Conservation (phyloP, 2,797 vertebrate genomes). For the Onychomys torridus region DNA sequence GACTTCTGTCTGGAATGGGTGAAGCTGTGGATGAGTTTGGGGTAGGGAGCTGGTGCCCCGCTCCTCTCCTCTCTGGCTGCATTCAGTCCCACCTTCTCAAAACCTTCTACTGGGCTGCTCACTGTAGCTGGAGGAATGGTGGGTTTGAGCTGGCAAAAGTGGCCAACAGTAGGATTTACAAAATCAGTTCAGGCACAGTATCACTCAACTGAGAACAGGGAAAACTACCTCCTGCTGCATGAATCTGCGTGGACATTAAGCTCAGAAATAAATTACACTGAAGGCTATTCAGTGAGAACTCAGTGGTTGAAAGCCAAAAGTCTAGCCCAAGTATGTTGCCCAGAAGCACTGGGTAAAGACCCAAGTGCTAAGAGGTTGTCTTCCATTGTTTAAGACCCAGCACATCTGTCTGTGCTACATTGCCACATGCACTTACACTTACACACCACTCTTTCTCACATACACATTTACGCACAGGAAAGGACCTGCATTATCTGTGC, state of each 20-base stretch:
- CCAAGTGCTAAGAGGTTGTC: background rate
- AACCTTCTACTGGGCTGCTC: slow-evolving; percentile 19
- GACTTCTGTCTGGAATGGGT: background rate
- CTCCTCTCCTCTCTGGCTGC: too few species aligned
- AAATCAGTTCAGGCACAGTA: slow-evolving; percentile 70
- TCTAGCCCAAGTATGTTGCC: slow-evolving; percentile 61
- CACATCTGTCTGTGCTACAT: background rate
- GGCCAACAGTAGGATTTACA: slow-evolving; percentile 61
- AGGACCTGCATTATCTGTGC: background rate
- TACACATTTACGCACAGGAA: background rate
- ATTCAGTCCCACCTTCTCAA: slow-evolving; percentile 55
- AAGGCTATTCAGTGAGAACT: slow-evolving; percentile 74
- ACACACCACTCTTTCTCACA: background rate
- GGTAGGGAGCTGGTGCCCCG: accelerated
- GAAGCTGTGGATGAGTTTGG: background rate
- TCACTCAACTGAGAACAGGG: slow-evolving; percentile 67
- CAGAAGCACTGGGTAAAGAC: slow-evolving; percentile 68
- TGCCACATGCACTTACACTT: background rate
- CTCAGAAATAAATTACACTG: slow-evolving; percentile 81
- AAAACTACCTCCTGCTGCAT: slow-evolving; percentile 50
- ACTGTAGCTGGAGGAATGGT: background rate
- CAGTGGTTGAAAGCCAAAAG: slow-evolving; percentile 75
- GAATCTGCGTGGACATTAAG: slow-evolving; percentile 74
- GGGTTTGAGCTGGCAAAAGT: slow-evolving; percentile 40
- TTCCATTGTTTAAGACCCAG: slow-evolving; percentile 25